phyloP scores from a whole-genome alignment of 2,113 vertebrate species.

The Hippocampus comes region DNA sequence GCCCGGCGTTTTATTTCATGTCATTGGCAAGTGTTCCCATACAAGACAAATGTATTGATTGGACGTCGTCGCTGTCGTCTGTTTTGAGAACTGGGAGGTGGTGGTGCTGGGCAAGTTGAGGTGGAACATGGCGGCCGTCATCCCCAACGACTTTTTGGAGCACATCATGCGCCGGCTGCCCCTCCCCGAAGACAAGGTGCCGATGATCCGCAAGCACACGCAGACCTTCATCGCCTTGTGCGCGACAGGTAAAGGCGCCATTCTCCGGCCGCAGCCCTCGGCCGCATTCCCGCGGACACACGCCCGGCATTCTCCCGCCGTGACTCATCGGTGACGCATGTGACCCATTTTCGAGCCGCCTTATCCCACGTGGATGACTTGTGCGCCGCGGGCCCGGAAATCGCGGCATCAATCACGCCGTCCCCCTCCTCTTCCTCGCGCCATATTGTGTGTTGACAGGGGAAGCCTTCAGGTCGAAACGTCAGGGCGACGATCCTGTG shows the following conservation, averaged over 20 bases:
- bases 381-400: background rate
- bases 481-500: slow-evolving; percentile 39
- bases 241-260: slow-evolving; percentile 81
- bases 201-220: slow-evolving; percentile 88
- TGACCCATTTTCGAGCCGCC: slow-evolving; percentile 50
- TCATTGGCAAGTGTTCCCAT: no score
- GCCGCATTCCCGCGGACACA: slow-evolving; percentile 44
- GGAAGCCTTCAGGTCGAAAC: slow-evolving; percentile 56
- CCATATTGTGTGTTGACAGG: slow-evolving; percentile 53
- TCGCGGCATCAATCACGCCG: background rate
- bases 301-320: slow-evolving; percentile 56
- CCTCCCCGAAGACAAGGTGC: slow-evolving; percentile 83
- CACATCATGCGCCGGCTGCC: slow-evolving; percentile 89
- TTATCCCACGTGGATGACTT: background rate
- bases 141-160: slow-evolving; percentile 93
- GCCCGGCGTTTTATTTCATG: no score
- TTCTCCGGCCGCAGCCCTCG: slow-evolving; percentile 19
- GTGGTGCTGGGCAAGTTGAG: slow-evolving; percentile 94
- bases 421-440: slow-evolving; percentile 3
- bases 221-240: slow-evolving; percentile 94
- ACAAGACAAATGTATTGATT: no score
- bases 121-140: slow-evolving; percentile 94
- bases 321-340: slow-evolving; percentile 59
- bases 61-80: background rate
- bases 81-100: slow-evolving; percentile 88